These are phyloP conservation scores for Cassiopea xamachana DNA, from an alignment of 30 jellyfish, hydroid and myxozoan genomes.

Conservation along the genomic window DNA sequence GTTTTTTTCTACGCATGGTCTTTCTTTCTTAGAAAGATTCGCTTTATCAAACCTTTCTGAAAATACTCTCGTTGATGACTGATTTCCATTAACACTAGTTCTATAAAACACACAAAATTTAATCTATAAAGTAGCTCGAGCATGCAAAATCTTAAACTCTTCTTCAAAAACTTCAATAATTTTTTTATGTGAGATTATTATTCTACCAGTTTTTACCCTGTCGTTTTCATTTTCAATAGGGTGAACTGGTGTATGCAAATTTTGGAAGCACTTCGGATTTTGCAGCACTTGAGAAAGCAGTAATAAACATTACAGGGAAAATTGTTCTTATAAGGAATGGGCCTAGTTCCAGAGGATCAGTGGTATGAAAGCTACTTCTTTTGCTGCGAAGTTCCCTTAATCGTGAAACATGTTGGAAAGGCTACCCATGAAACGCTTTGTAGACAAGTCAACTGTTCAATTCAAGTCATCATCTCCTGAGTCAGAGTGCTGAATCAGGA, in stretches of 20 bases:
- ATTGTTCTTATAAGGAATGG: conserved; percentile 90
- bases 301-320: conserved; percentile 77
- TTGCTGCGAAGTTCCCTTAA: no score
- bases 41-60: background rate
- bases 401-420: no score
- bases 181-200: no score
- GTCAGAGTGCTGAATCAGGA: no score
- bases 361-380: conserved; percentile 35
- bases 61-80: background rate
- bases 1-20: no score
- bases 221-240: conserved; percentile 34
- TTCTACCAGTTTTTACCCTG: background rate
- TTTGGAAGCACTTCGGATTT: conserved; percentile 82
- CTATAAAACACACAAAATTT: no score
- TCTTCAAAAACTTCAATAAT: no score
- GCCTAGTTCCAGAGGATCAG: conserved; percentile 82
- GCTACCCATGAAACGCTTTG: no score
- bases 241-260: conserved; percentile 86
- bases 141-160: no score
- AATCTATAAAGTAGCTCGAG: no score
- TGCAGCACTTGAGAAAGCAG: conserved; percentile 62
- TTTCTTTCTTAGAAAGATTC: background rate
- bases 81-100: background rate
- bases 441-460: no score
- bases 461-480: no score